Conservation (phyloP, 2,113 vertebrate species). For the Pachycephala philippinensis region DNA sequence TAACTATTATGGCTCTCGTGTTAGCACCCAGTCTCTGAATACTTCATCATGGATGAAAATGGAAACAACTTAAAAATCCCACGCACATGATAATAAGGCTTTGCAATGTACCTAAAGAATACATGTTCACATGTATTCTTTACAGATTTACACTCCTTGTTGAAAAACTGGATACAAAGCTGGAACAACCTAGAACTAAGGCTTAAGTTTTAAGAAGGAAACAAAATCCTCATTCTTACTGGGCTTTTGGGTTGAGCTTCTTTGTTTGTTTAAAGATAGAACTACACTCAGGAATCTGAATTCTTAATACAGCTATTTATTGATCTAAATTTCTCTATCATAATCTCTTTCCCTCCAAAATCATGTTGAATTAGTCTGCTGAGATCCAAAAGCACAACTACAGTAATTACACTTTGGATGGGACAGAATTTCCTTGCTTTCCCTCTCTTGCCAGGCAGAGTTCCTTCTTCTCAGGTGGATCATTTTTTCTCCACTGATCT, state of each 20-base stretch:
- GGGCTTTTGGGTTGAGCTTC: not conserved
- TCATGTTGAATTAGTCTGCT: not conserved
- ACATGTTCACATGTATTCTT: no score
- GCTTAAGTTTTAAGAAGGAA: not conserved
- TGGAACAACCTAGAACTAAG: not conserved
- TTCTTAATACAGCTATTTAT: not conserved
- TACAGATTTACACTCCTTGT: not conserved
- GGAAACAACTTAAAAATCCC: slow-evolving; percentile 10
- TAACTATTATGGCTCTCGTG: slow-evolving; percentile 37
- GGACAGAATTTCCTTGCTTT: not conserved
- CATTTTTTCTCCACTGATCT: not conserved
- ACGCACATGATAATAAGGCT: slow-evolving; percentile 8
- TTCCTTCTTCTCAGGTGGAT: not conserved
- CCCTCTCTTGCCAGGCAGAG: not conserved
- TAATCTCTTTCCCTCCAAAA: not conserved
- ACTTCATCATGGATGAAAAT: slow-evolving; percentile 18
- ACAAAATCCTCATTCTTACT: not conserved
- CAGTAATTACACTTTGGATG: not conserved
- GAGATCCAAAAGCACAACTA: not conserved
- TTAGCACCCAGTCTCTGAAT: slow-evolving; percentile 6
- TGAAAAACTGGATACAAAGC: not conserved
- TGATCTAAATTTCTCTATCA: not conserved
- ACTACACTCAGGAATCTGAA: not conserved
- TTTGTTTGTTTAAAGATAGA: not conserved
- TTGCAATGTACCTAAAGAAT: not conserved